phyloP scores from a whole-genome alignment of 2,797 vertebrate species.

The Characodon lateralis region DNA sequence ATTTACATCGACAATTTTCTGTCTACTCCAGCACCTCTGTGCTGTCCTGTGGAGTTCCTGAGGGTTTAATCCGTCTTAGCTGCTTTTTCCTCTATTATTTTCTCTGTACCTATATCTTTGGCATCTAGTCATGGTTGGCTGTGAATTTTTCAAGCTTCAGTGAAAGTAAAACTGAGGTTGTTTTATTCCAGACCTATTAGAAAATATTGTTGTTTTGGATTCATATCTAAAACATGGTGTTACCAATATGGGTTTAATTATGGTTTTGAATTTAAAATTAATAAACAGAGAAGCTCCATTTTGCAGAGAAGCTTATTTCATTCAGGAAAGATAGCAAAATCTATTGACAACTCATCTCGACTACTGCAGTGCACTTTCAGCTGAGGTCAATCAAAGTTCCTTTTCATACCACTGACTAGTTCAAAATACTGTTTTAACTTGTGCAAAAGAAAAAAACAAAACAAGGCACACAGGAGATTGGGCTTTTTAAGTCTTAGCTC shows the following conservation, averaged over 20 bases:
- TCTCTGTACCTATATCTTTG: neutral
- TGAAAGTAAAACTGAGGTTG: neutral
- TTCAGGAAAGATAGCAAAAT: too few species aligned
- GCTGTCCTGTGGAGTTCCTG: neutral
- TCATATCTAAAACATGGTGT: neutral
- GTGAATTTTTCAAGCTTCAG: neutral
- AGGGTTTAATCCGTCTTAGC: neutral
- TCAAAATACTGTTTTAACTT: neutral
- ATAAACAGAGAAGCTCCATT: neutral
- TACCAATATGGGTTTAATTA: neutral
- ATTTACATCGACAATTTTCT: neutral
- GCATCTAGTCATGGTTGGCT: neutral
- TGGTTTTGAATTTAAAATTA: neutral
- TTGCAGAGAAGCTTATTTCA: neutral
- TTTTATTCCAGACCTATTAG: neutral
- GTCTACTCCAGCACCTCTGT: neutral
- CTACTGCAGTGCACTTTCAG: neutral
- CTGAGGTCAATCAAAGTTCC: neutral
- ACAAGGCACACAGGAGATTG: neutral
- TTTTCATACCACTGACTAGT: neutral
- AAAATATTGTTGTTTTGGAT: neutral
- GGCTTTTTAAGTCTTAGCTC: neutral
- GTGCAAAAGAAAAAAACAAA: neutral
- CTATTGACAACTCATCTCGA: neutral
- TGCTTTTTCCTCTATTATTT: neutral